Evolutionary conservation across 2,113 vertebrate genomes (phyloP), one percentile per base, ranked within the genome.

Genomic region (Malurus elegans): DNA sequence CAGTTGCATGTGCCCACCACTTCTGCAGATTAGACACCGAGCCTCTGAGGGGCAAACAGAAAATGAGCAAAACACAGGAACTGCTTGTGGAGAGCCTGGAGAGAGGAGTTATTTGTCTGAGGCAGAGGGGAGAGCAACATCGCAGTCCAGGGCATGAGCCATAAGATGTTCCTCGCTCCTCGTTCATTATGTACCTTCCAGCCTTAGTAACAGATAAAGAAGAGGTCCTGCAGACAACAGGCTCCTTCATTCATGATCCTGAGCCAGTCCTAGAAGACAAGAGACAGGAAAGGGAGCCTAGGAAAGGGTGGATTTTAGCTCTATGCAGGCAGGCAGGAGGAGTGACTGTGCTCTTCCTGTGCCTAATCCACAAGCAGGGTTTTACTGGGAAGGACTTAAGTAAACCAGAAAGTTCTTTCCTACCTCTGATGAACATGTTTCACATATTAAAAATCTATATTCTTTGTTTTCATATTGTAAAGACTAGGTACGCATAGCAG

Each of bases 1-100:
- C 0, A 0, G 29, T 24, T 73, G n/a, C 0, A 0, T 58, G 50
- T 2, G 0, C 42, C 20, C 72, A 78, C 4, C 86, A 31, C 36
- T 85, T 87, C 45, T 69, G 44, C 36, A 85, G 19, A 75, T 57
- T n/a, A 79, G 62, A 50, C 29, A 14, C 58, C 75, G 51, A 48
- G 61, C 25, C 48, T 67, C 78, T 26, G 16, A 40, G 19, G 16
- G 10, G 45, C 48, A 75, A 64, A 42, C 18, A 61, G 61, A 82
- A 95, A 89, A 64, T 29, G 3, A 82, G n/a, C 36, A 78, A 62
- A 71, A 73, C 19, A 94, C 21, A 92, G 38, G 47, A 81, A 32
- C 25, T 1, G 0, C 73, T 86, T 93, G 70, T 90, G 50, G 44
- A 87, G 36, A 79, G 20, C 48, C 70, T 87, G 89, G 69, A 29